These are phyloP conservation scores for Pitangus sulphuratus DNA, from an alignment of 2,797 vertebrate genomes.

Conservation along the genomic window DNA sequence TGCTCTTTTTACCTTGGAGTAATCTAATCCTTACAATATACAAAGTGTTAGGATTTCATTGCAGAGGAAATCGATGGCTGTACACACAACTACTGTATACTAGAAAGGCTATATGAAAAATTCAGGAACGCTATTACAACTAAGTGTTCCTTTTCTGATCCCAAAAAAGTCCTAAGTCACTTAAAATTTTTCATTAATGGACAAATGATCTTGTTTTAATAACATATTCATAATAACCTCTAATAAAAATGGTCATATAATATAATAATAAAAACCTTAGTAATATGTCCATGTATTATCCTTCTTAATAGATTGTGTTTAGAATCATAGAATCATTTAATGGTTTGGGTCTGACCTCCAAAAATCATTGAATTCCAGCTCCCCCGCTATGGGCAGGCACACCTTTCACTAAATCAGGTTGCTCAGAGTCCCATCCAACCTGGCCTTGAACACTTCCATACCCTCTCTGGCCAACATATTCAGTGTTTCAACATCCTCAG, in stretches of 20 bases:
- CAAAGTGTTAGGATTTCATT: not conserved
- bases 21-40: not conserved
- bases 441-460: not conserved
- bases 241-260: not conserved
- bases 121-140: not conserved
- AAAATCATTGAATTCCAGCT: not conserved
- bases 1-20: not conserved
- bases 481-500: not conserved
- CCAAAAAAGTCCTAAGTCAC: rapidly evolving
- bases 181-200: not conserved
- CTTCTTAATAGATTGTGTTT: not conserved
- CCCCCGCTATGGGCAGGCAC: not conserved
- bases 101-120: not conserved
- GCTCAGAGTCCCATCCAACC: not conserved
- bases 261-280: not conserved
- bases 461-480: not conserved
- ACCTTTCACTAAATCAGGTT: not conserved
- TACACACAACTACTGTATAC: not conserved
- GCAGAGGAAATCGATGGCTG: not conserved
- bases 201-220: not conserved
- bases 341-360: not conserved
- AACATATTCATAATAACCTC: not conserved
- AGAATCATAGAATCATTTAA: not conserved
- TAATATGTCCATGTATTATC: not conserved
- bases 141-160: not conserved